Base-by-base conservation (phyloP, 2,888 invertebrate species). In the Papilio elwesi region DNA sequence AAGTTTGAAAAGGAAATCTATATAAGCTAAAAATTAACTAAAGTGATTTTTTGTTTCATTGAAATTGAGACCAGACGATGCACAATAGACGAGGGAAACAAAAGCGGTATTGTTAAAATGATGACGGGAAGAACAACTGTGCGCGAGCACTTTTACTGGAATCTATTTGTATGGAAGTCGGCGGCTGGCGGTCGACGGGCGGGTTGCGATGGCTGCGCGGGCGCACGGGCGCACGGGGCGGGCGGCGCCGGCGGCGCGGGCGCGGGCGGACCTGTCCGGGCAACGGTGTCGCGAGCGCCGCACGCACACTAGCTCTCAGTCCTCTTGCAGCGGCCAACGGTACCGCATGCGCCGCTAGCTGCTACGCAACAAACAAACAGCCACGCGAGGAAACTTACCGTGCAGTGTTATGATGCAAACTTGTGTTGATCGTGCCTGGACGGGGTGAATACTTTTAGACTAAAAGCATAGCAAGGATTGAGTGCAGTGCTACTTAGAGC, bases 241-340 rank as follows among this genome's bases (percentile, higher is more conserved):
- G 85, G 83, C 73, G 68, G 71, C 71, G 71, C 66, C 71, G 71
- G 67, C 52, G 66, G 90, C 87, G 91, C 89, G 86, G 85, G 86
- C 85, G 87, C 85, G 92, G 92, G 92, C 90, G 91, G 91, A 91
- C 91, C 91, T 88, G 92, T 89, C 86, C 91, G 82, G 89, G 89
- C 94, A 92, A 92, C 92, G 92, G 92, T 93, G 92, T 88, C 55
- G 68, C 73, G 55, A 64, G 73, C 68, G 87, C 89, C 90, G 90
- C 92, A 91, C 91, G 88, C 85, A 82, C 79, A 81, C 88, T 84
- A 83, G 83, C 86, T 85, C 90, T 88, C 93, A 93, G 93, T 93
- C 91, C 91, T 90, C 87, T 89, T 89, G 88, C 89, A 90, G 92
- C 91, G 91, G 91, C 91, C 91, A 93, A 93, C 92, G 94, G 92